Percentiles rank a stretch among this genome's conserved stretches.
phyloP scores from a whole-genome alignment of 2,113 vertebrate species.

The Larimichthys polyactis region DNA sequence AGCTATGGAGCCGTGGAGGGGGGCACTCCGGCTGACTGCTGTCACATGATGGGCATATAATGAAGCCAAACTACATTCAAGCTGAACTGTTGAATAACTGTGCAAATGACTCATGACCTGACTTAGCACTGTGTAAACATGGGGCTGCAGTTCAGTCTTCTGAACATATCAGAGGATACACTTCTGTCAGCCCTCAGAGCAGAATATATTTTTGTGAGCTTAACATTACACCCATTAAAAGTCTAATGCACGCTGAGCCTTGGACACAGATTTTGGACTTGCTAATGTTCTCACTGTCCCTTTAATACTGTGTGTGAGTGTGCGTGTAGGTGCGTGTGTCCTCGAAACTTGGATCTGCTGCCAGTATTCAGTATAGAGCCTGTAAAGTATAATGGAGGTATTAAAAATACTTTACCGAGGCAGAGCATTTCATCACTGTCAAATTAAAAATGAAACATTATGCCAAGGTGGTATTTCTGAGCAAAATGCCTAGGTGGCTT shows the following conservation, averaged over 20 bases:
- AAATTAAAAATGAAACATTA: constrained; percentile 61
- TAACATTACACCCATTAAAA: constrained; percentile 28
- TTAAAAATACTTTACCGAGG: constrained; percentile 59
- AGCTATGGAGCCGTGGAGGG: constrained; percentile 62
- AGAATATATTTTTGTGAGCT: neutral
- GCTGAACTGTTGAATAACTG: constrained; percentile 83
- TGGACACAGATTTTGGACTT: constrained; percentile 24
- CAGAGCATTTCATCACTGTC: constrained; percentile 69
- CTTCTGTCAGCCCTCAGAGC: constrained; percentile 25
- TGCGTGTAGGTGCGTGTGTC: constrained; percentile 21
- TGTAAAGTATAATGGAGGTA: constrained; percentile 57
- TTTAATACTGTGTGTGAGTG: constrained; percentile 20
- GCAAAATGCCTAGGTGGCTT: constrained; percentile 23
- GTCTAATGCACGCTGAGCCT: neutral
- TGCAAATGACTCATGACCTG: constrained; percentile 83
- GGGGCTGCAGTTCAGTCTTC: constrained; percentile 48
- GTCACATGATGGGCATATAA: constrained; percentile 86
- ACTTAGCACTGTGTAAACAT: constrained; percentile 73
- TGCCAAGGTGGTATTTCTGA: constrained; percentile 59
- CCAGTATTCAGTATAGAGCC: constrained; percentile 45
- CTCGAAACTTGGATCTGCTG: constrained; percentile 48
- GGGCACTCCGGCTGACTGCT: constrained; percentile 75
- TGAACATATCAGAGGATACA: constrained; percentile 22
- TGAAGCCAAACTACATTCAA: constrained; percentile 82
- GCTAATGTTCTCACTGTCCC: constrained; percentile 35